Evolutionary conservation across 2,888 invertebrate genomes (phyloP).

Genomic region (Buathra laborator): DNA sequence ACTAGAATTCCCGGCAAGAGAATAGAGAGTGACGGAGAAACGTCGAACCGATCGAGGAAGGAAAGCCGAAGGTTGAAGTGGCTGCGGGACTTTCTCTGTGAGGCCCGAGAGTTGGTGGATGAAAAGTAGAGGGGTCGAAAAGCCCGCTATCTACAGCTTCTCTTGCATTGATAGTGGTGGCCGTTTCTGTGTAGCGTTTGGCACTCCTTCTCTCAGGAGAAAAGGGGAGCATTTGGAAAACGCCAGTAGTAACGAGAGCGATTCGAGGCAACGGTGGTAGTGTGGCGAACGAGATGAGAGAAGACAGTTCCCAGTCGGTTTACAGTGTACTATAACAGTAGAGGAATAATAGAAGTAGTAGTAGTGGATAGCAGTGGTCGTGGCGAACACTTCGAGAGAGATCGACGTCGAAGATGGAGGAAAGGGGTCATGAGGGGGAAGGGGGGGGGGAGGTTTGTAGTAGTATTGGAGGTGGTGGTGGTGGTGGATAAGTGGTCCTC

Average conservation of each 20-base stretch:
- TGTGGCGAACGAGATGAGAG: conserved; percentile 52
- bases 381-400: conserved; percentile 43
- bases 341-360: conserved; percentile 56
- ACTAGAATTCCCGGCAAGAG: conserved; percentile 65
- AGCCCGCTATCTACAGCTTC: conserved; percentile 42
- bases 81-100: conserved; percentile 46
- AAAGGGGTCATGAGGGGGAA: conserved; percentile 50
- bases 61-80: conserved; percentile 60
- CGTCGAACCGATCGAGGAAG: conserved; percentile 49
- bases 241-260: conserved; percentile 62
- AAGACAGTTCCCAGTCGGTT: conserved; percentile 51
- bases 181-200: conserved; percentile 35
- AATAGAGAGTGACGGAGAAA: conserved; percentile 57
- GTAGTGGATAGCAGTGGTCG: conserved; percentile 44
- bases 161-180: conserved; percentile 58
- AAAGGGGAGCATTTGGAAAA: conserved; percentile 35
- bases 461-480: conserved; percentile 73
- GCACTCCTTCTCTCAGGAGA: conserved; percentile 18
- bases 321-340: conserved; percentile 46
- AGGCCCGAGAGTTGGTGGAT: conserved; percentile 47
- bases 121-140: conserved; percentile 65
- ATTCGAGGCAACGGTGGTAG: conserved; percentile 47
- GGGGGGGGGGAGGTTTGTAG: conserved; percentile 25
- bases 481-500: conserved; percentile 82
- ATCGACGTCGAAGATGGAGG: conserved; percentile 23